Conservation (phyloP, 2,888 invertebrate species). For the Biston stratarius region DNA sequence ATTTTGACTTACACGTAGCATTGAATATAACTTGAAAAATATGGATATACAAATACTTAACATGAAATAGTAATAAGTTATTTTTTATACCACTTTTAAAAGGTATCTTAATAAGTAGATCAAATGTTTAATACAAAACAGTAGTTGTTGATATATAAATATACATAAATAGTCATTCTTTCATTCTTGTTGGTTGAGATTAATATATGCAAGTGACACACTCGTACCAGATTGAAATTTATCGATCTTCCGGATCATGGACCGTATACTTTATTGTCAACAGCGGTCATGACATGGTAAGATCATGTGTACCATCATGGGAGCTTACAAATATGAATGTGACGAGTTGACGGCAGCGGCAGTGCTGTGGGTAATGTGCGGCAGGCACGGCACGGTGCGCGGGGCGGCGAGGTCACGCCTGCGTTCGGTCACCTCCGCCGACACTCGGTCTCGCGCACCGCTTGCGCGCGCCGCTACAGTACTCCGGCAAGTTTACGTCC, state of each 20-base stretch:
- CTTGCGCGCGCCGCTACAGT: slow-evolving; percentile 77
- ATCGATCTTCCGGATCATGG: slow-evolving; percentile 9
- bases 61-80: no score
- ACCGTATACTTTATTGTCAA: slow-evolving; percentile 13
- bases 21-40: no score
- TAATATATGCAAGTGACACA: neutral
- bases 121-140: no score
- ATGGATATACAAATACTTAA: no score
- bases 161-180: neutral
- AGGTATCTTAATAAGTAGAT: no score
- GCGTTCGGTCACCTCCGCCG: slow-evolving; percentile 64
- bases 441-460: slow-evolving; percentile 72
- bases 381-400: slow-evolving; percentile 59
- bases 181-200: neutral
- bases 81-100: no score
- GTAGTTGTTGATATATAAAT: no score
- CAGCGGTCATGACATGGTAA: slow-evolving; percentile 13
- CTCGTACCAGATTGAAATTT: neutral
- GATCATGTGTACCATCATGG: slow-evolving; percentile 19
- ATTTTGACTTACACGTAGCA: no score
- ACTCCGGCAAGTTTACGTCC: slow-evolving; percentile 74
- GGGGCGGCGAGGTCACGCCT: slow-evolving; percentile 77
- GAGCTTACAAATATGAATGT: slow-evolving; percentile 45
- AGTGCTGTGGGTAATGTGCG: slow-evolving; percentile 51
- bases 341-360: slow-evolving; percentile 46